Evolutionary conservation across 2,888 invertebrate genomes (phyloP), one percentile per base, ranked within the genome.

Genomic region (Hemaris fuciformis): DNA sequence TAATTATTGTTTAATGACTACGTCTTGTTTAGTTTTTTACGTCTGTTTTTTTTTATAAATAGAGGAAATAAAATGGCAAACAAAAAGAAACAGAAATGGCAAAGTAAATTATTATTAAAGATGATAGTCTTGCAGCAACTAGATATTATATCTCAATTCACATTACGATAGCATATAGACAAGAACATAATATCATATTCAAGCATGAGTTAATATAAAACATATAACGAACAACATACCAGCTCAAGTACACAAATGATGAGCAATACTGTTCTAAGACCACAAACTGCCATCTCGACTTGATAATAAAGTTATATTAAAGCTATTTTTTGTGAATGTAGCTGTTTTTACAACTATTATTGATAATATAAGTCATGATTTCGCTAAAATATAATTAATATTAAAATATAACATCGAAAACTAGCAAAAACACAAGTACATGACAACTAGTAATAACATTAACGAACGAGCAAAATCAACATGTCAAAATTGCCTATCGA

Each of bases 241-340:
- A 92, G 74, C 79, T 91, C 87, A 58, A 92, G 77, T 70, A 91
- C 84, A 80, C 91, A 92, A 68, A 91, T 87, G 68, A 90, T 90
- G 74, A 92, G 79, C 74, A 91, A 79, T 73, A 91, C 76, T 62
- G 89, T 91, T 74, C 92, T 81, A 62, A 91, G 73, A 67, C 89
- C 87, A 80, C 91, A 92, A 82, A 92, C 87, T 75, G 91, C 91
- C 91, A 92, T 92, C 77, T 79, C 83, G 69, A 68, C 59, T 42
- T 43, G 27, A 48, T 68, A 57, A 62, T 67, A 38, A 18, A 38
- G 48, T 31, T 2, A 34, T 15, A 31, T 22, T 10, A 22, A 18
- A 57, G 8, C 4, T 61, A 43, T 61, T 41, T 53, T 25, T 41
- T 25, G 53, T 25, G 23, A 18, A 18, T 23, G 23, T n/a, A 38